Conservation (phyloP, 2,888 invertebrate species). For the Epirrita christyi region DNA sequence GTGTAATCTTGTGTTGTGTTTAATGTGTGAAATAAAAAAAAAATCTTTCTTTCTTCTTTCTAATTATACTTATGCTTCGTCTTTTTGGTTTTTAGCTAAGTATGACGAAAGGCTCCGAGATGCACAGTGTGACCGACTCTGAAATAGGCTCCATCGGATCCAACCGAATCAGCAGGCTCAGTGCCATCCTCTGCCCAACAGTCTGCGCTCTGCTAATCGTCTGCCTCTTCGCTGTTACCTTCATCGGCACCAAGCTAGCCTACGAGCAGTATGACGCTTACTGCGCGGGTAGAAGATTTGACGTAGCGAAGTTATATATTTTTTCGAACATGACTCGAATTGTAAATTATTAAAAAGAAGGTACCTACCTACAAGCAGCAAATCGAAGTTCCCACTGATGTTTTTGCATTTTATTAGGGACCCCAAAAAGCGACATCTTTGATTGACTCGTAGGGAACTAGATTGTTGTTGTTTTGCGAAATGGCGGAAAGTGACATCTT, state of each 20-base stretch:
- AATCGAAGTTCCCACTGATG: no score
- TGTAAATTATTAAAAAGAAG: constrained; percentile 10
- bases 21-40: no score
- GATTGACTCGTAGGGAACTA: no score
- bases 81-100: constrained; percentile 45
- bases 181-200: constrained; percentile 69
- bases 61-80: neutral
- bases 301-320: constrained; percentile 59
- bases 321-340: constrained; percentile 53
- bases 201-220: constrained; percentile 68
- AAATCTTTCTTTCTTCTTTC: no score
- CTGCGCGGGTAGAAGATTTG: constrained; percentile 56
- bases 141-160: constrained; percentile 57
- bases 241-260: constrained; percentile 61
- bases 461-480: no score
- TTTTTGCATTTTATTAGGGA: no score
- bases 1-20: no score
- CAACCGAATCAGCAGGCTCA: constrained; percentile 53
- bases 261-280: constrained; percentile 68
- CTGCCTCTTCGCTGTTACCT: constrained; percentile 58
- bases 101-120: constrained; percentile 61
- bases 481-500: no score
- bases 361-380: no score
- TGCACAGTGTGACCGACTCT: constrained; percentile 58
- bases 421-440: no score